Evolutionary conservation across 2,113 vertebrate genomes (phyloP).

Genomic region (Aplodontia rufa): DNA sequence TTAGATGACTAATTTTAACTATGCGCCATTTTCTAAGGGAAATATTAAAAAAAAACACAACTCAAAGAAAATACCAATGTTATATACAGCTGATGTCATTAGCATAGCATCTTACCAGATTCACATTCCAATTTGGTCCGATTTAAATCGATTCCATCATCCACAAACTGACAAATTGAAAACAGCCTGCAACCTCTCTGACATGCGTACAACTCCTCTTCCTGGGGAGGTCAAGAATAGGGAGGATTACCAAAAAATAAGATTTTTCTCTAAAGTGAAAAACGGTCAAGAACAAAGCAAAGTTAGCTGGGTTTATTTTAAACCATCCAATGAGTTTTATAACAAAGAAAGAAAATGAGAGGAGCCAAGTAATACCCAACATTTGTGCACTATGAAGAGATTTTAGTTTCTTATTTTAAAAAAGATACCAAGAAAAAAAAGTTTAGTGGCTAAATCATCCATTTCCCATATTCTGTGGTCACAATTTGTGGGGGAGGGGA

Average conservation of each 20-base stretch:
- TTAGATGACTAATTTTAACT: conserved; percentile 39
- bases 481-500: not conserved
- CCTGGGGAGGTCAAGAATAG: conserved; percentile 85
- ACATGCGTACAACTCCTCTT: conserved; percentile 96
- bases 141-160: conserved; percentile 93
- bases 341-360: not conserved
- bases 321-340: not conserved
- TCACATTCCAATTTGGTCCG: conserved; percentile 95
- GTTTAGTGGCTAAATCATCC: not conserved
- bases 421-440: conserved; percentile 7
- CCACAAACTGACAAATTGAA: conserved; percentile 98
- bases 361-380: not conserved
- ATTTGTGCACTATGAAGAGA: not conserved
- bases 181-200: conserved; percentile 97
- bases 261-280: not conserved
- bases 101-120: conserved; percentile 88
- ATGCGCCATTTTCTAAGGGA: conserved; percentile 44
- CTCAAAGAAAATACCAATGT: not conserved
- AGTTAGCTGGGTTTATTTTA: conserved; percentile 63
- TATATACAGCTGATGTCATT: conserved; percentile 15
- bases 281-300: conserved; percentile 52
- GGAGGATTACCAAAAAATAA: conserved; percentile 52
- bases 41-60: conserved; percentile 20
- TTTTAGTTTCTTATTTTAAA: conserved; percentile 49
- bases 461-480: not conserved